Conservation (phyloP, 1,140 invertebrate genomes). For the Drosophila sp. region DNA sequence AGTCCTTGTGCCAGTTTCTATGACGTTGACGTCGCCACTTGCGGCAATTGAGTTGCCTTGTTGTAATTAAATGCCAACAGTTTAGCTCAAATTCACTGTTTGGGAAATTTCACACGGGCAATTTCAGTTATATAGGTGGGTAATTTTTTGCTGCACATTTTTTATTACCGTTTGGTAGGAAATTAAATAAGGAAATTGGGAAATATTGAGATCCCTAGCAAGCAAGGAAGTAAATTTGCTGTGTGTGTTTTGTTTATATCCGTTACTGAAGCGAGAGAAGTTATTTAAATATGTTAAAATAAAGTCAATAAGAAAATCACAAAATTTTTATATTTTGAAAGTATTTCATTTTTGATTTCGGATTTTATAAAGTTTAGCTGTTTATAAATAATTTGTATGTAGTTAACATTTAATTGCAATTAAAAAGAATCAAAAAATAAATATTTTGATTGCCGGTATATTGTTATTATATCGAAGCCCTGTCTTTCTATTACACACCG, state of each 20-base stretch:
- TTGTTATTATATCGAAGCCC: too few species aligned
- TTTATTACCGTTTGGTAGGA: not conserved
- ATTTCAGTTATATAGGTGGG: constrained; percentile 7
- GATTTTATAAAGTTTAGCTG: too few species aligned
- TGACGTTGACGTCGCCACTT: constrained; percentile 41
- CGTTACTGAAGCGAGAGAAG: too few species aligned
- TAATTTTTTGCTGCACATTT: not conserved
- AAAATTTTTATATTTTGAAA: too few species aligned
- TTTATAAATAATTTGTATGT: too few species aligned
- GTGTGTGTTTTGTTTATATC: too few species aligned
- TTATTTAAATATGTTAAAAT: too few species aligned
- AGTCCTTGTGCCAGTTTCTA: constrained; percentile 74
- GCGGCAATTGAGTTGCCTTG: constrained; percentile 24
- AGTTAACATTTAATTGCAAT: not conserved
- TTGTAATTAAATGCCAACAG: constrained; percentile 48
- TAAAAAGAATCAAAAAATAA: too few species aligned
- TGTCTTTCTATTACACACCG: too few species aligned
- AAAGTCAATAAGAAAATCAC: too few species aligned
- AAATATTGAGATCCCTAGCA: constrained; percentile 4
- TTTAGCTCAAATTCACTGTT: constrained; percentile 26
- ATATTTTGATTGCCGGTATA: too few species aligned
- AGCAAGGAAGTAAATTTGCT: too few species aligned
- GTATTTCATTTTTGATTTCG: not conserved
- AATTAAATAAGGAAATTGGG: not conserved
- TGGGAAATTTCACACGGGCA: constrained; percentile 14